Evolutionary conservation across 2,113 vertebrate genomes (phyloP), one percentile per base, ranked within the genome.

Genomic region (Eudyptes chrysolophus): DNA sequence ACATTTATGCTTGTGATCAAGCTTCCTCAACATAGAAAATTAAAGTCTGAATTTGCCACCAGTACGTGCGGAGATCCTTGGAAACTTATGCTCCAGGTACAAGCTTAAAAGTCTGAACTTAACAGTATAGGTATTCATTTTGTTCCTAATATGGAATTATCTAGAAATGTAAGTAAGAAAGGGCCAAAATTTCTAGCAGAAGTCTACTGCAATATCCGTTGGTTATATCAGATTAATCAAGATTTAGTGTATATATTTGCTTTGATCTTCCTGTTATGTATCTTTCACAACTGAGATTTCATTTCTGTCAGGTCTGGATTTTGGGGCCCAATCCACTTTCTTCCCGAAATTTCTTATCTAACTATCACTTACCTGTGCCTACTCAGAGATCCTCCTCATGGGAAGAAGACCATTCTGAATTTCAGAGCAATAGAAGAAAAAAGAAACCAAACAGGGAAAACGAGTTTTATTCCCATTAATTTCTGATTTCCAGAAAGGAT

Each of bases 61-160:
- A 26, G 4, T 38, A 16, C 5, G 2, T 38, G 54, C 0, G 1
- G 52, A 76, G 26, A 25, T 79, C 13, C 21, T 82, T 4, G 6
- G 32, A 68, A 80, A 55, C 13, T 19, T 72, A n/a, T 0, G 17
- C 26, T 79, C 9, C 40, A n/a, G 40, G 30, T 49, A 70, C 40
- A 65, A 58, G 30, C 25, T 75, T 58, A 13, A 4, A 62, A 60
- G 8, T 64, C 80, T 66, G 48, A 74, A 34, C 34, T 49, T 49
- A 29, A 29, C 11, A 12, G 22, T 24, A 22, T 15, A 20, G 25
- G 27, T 70, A 51, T 54, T 71, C 0, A 26, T 60, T 88, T 90
- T 64, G 48, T 60, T 76, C 48, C 57, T 68, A 54, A 18, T 32
- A 46, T 6, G 71, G 25, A 87, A 65, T n/a, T 16, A 17, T 26